A percentile compares a stretch with the other conserved stretches of the same genome.
Evolutionary conservation across 2,113 vertebrate genomes (phyloP).

Genomic region (Gymnogyps californianus): DNA sequence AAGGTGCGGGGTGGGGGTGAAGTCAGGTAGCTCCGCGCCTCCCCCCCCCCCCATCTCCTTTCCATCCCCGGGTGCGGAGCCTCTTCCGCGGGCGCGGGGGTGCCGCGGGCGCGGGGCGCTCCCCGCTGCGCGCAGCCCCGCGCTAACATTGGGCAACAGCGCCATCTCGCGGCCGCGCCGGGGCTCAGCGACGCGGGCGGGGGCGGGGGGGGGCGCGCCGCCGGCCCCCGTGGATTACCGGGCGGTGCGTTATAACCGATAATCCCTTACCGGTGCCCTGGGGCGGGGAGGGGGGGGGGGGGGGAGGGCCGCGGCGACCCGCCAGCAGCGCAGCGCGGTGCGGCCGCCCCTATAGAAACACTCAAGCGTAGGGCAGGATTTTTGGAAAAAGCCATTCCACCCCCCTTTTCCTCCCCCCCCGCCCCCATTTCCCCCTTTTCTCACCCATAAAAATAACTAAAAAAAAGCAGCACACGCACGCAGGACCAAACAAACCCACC

Average conservation of each 20-base stretch:
- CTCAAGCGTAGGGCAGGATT: too few relatives aligned
- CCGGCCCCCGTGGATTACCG: background rate
- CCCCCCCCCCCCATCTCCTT: background rate
- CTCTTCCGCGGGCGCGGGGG: background rate
- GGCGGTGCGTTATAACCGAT: too few relatives aligned
- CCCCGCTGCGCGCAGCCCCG: background rate
- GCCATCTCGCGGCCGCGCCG: background rate
- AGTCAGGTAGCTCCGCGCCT: background rate
- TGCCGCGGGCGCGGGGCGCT: background rate
- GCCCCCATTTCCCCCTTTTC: background rate
- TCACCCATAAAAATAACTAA: background rate
- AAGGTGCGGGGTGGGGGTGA: too few relatives aligned
- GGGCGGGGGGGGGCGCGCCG: background rate
- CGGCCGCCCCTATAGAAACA: too few relatives aligned
- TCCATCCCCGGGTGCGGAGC: background rate
- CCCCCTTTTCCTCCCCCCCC: too few relatives aligned
- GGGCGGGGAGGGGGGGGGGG: too few relatives aligned
- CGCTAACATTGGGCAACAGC: background rate
- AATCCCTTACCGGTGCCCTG: too few relatives aligned
- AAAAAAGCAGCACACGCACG: background rate
- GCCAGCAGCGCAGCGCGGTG: background rate
- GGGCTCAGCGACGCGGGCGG: background rate
- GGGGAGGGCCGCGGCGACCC: too few relatives aligned
- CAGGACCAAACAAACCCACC: background rate
- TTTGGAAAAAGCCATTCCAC: background rate